Conservation (phyloP, 2,888 invertebrate species). For the Drosophila monieri region DNA sequence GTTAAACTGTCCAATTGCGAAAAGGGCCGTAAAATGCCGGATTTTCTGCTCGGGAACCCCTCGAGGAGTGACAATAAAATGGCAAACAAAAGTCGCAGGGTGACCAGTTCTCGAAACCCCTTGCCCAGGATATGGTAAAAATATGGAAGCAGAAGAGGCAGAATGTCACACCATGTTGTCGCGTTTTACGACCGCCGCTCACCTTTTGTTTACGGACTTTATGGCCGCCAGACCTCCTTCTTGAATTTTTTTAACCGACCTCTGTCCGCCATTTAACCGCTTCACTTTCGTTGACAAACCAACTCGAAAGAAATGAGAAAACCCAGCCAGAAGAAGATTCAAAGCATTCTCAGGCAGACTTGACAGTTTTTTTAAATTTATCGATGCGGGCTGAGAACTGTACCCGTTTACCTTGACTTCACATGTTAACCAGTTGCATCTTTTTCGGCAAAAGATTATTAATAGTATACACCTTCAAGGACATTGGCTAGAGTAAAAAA, state of each 20-base stretch:
- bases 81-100: conserved; percentile 66
- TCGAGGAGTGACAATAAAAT: conserved; percentile 71
- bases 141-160: conserved; percentile 59
- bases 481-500: conserved; percentile 42
- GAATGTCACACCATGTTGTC: conserved; percentile 77
- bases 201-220: conserved; percentile 72
- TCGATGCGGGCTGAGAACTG: conserved; percentile 3
- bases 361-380: conserved; percentile 7
- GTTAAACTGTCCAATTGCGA: conserved; percentile 75
- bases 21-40: conserved; percentile 70
- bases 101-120: conserved; percentile 29
- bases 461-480: conserved; percentile 49
- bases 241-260: conserved; percentile 8
- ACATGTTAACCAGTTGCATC: conserved; percentile 47
- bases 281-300: conserved; percentile 60
- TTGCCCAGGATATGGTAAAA: conserved; percentile 47
- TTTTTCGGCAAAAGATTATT: conserved; percentile 24
- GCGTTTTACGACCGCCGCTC: conserved; percentile 70
- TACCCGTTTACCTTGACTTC: conserved; percentile 56
- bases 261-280: conserved; percentile 59
- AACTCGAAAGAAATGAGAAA: conserved; percentile 2
- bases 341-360: conserved; percentile 26
- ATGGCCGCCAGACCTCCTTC: conserved; percentile 53
- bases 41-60: conserved; percentile 63
- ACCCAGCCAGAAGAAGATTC: conserved; percentile 19